Conservation (phyloP, 2,113 vertebrate species). For the Phylloscopus trochiloides region DNA sequence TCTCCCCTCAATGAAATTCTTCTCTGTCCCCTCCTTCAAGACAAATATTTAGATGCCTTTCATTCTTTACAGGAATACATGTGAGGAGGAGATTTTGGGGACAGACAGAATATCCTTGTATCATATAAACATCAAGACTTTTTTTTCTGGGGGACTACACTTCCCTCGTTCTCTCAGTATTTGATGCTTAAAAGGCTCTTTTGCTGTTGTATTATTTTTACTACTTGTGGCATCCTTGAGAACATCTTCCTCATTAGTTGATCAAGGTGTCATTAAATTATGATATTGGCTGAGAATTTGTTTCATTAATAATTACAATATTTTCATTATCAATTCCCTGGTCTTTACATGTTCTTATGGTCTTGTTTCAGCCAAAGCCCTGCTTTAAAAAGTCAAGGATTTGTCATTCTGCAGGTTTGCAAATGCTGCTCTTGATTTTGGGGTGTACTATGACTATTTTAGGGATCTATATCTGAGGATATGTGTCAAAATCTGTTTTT, state of each 20-base stretch:
- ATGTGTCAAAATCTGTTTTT: background rate
- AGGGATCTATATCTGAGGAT: background rate
- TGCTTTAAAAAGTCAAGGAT: background rate
- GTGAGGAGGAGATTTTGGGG: background rate
- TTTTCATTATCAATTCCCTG: background rate
- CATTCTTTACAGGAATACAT: rapidly evolving
- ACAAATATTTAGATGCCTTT: background rate
- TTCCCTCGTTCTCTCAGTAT: rapidly evolving
- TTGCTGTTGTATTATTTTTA: background rate
- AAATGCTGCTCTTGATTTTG: background rate
- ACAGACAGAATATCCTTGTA: background rate
- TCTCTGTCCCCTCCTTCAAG: background rate
- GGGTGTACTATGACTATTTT: background rate
- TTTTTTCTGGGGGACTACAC: background rate
- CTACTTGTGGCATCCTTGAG: background rate
- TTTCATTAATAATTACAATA: background rate
- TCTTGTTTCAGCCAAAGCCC: background rate
- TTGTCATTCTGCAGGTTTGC: background rate
- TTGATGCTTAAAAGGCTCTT: background rate
- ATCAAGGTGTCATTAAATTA: background rate
- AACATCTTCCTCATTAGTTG: background rate
- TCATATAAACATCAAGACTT: rapidly evolving
- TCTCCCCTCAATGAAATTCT: background rate
- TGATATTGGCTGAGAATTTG: background rate
- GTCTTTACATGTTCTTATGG: background rate